Base-by-base conservation (phyloP, 2,797 vertebrate genomes). In the Anguilla anguilla region DNA sequence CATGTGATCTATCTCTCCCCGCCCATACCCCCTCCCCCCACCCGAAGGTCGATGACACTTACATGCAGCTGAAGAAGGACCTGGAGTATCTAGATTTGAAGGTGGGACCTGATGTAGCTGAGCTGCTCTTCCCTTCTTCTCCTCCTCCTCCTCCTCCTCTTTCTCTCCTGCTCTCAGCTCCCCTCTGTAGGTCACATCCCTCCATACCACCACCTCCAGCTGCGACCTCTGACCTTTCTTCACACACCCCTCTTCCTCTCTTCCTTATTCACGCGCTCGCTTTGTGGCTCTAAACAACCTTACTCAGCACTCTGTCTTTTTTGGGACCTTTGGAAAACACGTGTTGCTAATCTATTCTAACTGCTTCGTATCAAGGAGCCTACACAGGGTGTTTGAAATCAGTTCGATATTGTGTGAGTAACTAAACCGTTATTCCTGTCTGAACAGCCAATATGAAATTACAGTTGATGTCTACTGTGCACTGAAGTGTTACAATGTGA, bases 21-120 rank as follows among this genome's bases (percentile, higher is more conserved):
- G 15, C 51, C 79, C 25, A 19, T 39, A 17, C 61, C 13, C n/a
- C 87, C 19, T 89, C 93, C 95, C 92, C 93, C 94, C 91, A 92
- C 94, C 96, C 93, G 91, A 97, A 99, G 99, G 98, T 97, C 90
- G 99, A 99, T 92, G 99, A 99, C 93, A 99, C 98, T 93, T 99
- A 99, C 64, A 96, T 98, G 89, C 98, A 99, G 95, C 96, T 99
- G 96, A 99, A 99, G 97, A 99, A 99, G 96, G 98, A 99, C 94
- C 95, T 99, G 96, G 99, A 99, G 94, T 99, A 99, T 96, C 96
- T 99, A 92, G 99, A 99, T 94, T 96, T 99, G 92, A 99, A 99
- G 98, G 98, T 99, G 96, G 96, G 96, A 93, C 90, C 90, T 91
- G 90, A 88, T 90, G 92, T 92, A 94, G 89, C 92, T 91, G 77